These are phyloP conservation scores for Caradrina kadenii DNA, from an alignment of 2,888 invertebrate species.

Conservation along the genomic window DNA sequence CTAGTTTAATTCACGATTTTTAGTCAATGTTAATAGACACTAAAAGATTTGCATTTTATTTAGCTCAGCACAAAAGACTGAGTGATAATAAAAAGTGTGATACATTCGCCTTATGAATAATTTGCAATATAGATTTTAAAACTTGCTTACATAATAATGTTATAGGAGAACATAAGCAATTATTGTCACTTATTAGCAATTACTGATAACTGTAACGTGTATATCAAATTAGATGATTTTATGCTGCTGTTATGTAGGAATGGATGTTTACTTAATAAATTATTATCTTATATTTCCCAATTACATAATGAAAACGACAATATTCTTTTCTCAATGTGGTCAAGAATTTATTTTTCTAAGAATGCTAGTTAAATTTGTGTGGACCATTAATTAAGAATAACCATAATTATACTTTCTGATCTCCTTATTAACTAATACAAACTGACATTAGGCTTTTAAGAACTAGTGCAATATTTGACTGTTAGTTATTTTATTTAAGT, in stretches of 20 bases:
- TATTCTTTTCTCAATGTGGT: neutral
- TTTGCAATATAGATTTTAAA: constrained; percentile 27
- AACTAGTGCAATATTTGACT: constrained; percentile 39
- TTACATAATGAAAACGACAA: neutral
- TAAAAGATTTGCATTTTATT: constrained; percentile 25
- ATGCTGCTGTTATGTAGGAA: neutral
- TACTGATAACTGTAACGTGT: neutral
- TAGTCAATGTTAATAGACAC: constrained; percentile 16
- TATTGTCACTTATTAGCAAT: constrained; percentile 18
- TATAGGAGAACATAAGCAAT: constrained; percentile 12
- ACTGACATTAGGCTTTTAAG: constrained; percentile 11
- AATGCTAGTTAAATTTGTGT: constrained; percentile 23
- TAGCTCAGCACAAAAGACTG: constrained; percentile 56
- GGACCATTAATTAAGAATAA: constrained; percentile 49
- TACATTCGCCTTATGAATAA: constrained; percentile 37
- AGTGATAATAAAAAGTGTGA: constrained; percentile 46
- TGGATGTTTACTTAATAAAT: neutral
- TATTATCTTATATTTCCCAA: neutral
- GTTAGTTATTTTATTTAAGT: constrained; percentile 11
- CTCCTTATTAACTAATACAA: constrained; percentile 29
- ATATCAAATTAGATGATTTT: neutral
- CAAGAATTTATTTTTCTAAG: constrained; percentile 17
- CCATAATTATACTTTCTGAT: constrained; percentile 38
- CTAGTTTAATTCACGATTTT: constrained; percentile 28
- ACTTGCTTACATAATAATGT: constrained; percentile 21